Evolutionary conservation across 2,888 invertebrate genomes (phyloP), one percentile per base, ranked within the genome.

Genomic region (Lasioglossum leucozonium): DNA sequence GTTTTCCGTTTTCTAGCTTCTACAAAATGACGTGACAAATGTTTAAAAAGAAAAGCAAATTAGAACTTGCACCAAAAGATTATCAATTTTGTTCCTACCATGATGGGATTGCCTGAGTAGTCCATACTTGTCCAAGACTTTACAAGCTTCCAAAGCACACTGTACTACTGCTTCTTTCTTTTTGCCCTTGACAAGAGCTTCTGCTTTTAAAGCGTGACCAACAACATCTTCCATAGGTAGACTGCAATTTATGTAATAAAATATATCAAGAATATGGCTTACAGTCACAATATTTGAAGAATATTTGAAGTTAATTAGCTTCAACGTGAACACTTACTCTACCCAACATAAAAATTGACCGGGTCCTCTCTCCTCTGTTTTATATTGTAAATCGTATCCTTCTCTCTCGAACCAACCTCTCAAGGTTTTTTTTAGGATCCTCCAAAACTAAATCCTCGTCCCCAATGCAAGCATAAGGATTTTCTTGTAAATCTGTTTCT

Each of bases 331-430:
- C 84, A 93, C 95, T 94, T 92, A 97, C 97, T 95, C 95, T 8
- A 97, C 95, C 91, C 96, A 96, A 95, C 99, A 99, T 0, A 97
- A 95, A 94, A 98, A 99, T 93, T 98, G 98, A 0, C 98, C 99
- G 34, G 96, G 96, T 0, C 98, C 98, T 90, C 97, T 97, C 92
- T 99, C 99, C 88, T 97, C 97, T 65, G 98, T 98, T 90, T 98
- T 96, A 93, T 99, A 99, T 71, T 97, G 97, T 55, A 99, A 95
- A 84, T 98, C 98, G 75, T 97, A 96, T 0, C 99, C 97, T 95
- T 99, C 99, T 79, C 99, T 96, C 94, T 99, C 99, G 95, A 98
- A 99, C 96, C 98, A 99, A 0, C 99, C 98, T 74, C 98, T 96
- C 26, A 99, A 95, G 0, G 99, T 98, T 94, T 99, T 99, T n/a